Percentiles rank a stretch among this genome's conserved stretches.
phyloP scores from a whole-genome alignment of 2,888 invertebrate species.

The Lithophane leautieri region DNA sequence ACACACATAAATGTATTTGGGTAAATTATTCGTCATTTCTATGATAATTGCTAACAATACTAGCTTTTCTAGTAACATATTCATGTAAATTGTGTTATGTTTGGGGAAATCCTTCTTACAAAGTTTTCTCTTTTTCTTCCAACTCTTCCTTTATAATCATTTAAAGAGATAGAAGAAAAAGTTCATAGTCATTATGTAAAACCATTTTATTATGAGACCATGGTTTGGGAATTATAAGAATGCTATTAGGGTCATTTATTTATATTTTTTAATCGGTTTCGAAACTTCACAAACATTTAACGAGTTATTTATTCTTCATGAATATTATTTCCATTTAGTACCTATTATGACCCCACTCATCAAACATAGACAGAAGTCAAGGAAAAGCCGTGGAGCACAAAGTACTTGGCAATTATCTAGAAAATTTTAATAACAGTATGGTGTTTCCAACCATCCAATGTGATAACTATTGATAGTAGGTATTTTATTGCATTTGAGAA shows the following conservation, averaged over 20 bases:
- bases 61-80: constrained; percentile 1
- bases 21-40: constrained; percentile 12
- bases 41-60: constrained; percentile 2
- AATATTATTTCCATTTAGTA: constrained; percentile 1
- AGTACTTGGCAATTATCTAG: neutral
- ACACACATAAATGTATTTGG: constrained; percentile 25
- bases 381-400: neutral
- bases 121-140: neutral
- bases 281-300: neutral
- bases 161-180: no score
- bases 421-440: neutral
- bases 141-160: neutral
- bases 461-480: constrained; percentile 2
- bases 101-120: neutral
- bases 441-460: constrained; percentile 1
- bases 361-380: neutral
- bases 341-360: constrained; percentile 18
- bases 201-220: neutral
- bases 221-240: neutral
- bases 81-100: neutral
- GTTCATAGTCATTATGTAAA: neutral
- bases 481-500: constrained; percentile 1
- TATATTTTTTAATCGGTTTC: neutral
- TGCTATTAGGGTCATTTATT: no score
- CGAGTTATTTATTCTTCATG: constrained; percentile 10